Conservation (phyloP, 2,888 invertebrate genomes). For the Sinopyrophorus schimmeli region DNA sequence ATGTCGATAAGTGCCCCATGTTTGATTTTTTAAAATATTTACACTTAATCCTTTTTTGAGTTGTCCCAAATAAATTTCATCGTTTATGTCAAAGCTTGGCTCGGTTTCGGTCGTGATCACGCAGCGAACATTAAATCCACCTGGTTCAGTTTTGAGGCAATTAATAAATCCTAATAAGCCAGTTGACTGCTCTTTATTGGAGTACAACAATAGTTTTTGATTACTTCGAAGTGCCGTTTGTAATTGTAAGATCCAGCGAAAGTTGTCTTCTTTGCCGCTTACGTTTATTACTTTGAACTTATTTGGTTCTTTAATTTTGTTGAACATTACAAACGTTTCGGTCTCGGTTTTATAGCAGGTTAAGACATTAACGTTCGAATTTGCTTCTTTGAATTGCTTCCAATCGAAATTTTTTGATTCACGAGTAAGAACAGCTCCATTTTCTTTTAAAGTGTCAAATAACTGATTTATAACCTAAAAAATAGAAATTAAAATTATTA, state of each 20-base stretch:
- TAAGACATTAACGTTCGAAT: no score
- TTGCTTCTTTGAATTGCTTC: no score
- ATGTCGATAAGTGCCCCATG: conserved; percentile 78
- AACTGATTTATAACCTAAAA: no score
- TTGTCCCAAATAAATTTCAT: conserved; percentile 69
- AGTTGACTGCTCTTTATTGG: conserved; percentile 68
- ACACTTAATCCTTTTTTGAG: conserved; percentile 74
- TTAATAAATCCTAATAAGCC: conserved; percentile 91
- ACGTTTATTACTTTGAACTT: conserved; percentile 59
- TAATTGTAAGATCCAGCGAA: conserved; percentile 60
- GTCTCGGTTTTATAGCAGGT: conserved; percentile 56
- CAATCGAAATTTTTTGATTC: conserved; percentile 11
- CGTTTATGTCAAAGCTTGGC: conserved; percentile 66
- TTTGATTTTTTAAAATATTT: conserved; percentile 71
- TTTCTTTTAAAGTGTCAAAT: conserved; percentile 12
- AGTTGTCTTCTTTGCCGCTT: conserved; percentile 52
- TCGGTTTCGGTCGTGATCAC: conserved; percentile 67
- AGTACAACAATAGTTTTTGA: conserved; percentile 60
- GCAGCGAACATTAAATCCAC: conserved; percentile 60
- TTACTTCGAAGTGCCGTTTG: conserved; percentile 46
- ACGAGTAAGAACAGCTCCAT: conserved; percentile 17
- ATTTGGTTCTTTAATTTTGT: conserved; percentile 56
- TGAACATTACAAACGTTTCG: conserved; percentile 61
- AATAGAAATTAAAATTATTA: no score
- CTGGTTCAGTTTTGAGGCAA: conserved; percentile 77